Evolutionary conservation across 2,113 vertebrate genomes (phyloP), one percentile per base, ranked within the genome.

Genomic region (Periophthalmodon schlosseri): DNA sequence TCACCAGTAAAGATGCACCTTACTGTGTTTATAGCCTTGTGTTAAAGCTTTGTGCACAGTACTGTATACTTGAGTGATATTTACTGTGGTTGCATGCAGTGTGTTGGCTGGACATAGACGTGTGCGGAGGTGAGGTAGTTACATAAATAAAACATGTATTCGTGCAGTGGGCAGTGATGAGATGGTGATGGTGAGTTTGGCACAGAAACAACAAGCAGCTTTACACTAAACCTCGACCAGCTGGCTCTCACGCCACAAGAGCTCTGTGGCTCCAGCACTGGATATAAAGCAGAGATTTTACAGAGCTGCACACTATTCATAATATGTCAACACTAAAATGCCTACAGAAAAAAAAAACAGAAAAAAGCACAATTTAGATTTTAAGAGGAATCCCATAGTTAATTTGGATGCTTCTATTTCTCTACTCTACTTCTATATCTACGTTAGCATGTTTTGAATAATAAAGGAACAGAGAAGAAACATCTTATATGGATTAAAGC

Each of bases 161-260:
- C 69, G 75, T 72, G 56, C 63, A 11, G 61, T 24, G 52, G 57
- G 57, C 57, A 15, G 57, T 60, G 63, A 75, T 47, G 33, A 85
- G 84, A 85, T 73, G 75, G 61, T 69, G 74, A 72, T 15, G 34
- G 52, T 2, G 10, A 79, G 57, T 63, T 71, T 87, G 83, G 89
- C 81, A 75, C 1, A 0, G 73, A 73, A 75, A 75, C 79, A 69
- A 69, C 49, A 73, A 73, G 69, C 76, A 76, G 75, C 73, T 81
- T 72, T 82, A 78, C 74, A 70, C 80, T 87, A 83, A 89, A 79
- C 80, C 77, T 77, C 75, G 16, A 86, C 80, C 85, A 90, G 88
- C 87, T 85, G 84, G 79, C 82, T 80, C 73, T 76, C 72, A 75
- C 71, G 80, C 79, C 69, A 80, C 24, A 81, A 79, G 66, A 77